Base-by-base conservation (phyloP, 2,888 invertebrate species). In the Homarus gammarus region DNA sequence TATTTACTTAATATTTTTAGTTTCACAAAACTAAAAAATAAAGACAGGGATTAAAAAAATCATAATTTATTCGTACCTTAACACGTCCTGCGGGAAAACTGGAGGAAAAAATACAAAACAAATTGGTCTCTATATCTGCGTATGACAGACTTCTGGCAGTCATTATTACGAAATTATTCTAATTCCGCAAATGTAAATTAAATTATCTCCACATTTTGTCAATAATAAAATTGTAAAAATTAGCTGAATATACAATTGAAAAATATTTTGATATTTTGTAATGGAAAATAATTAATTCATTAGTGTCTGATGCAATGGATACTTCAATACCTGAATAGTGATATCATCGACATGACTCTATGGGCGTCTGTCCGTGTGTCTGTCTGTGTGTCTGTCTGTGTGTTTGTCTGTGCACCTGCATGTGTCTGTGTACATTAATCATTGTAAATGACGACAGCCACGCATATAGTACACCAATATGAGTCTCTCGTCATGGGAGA, bases 131-230 rank as follows among this genome's bases (percentile, higher is more conserved):
- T 36, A 1, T 70, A 36, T 12, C 38, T 73, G 36, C n/a, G n/a
- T 73, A 36, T 22, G 1, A 27, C 49, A 38, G 12, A 12, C 49
- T 77, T 56, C 56, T 56, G 56, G 22, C 49, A 27, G 27, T 22
- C 36, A 51, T 33, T 33, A 33, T 40, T 51, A 33, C 33, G 44
- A 36, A 78, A 79, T 79, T 36, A 79, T 61, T 61, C 61, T 36
- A 61, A 79, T 36, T 56, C 79, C 61, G 36, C 61, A 79, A 79
- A 79, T 36, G 36, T 79, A 49, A 51, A 79, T 79, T 44, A 79
- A 79, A 79, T 79, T 61, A 79, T 10, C 79, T 79, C 79, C 36
- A 61, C 79, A 61, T 61, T 64, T 64, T 61, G 61, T 79, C 79
- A 61, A 79, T 61, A 31, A 61, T 38, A 79, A 61, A 61, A 61